phyloP scores from a whole-genome alignment of 1,140 invertebrate species.

The Ctenoplectra terminalis region DNA sequence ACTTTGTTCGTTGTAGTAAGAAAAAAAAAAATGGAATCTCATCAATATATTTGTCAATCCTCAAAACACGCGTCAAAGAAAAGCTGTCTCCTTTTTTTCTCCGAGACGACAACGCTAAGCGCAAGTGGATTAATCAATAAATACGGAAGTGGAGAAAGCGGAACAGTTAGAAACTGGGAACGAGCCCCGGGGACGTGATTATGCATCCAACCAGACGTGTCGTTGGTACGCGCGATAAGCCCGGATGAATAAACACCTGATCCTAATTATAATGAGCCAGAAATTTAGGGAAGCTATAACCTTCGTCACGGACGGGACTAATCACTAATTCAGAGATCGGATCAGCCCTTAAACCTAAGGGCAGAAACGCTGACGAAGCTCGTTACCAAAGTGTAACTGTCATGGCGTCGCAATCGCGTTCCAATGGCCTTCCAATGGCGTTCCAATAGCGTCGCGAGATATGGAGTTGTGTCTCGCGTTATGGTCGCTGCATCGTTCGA shows the following conservation, averaged over 20 bases:
- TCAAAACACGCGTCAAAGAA: no score
- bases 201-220: slow-evolving; percentile 22
- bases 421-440: no score
- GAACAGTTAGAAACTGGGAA: slow-evolving; percentile 30
- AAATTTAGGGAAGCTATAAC: neutral
- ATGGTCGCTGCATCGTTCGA: neutral
- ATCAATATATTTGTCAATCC: no score
- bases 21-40: no score
- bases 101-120: neutral
- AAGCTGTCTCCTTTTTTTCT: slow-evolving; percentile 6
- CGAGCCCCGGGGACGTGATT: slow-evolving; percentile 29
- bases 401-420: no score
- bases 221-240: slow-evolving; percentile 44
- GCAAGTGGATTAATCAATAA: slow-evolving; percentile 22
- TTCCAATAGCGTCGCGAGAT: slow-evolving; percentile 3
- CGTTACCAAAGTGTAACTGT: neutral
- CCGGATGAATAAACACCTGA: neutral
- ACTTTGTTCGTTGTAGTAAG: no score
- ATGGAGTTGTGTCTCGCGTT: neutral
- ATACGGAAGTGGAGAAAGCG: neutral
- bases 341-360: neutral
- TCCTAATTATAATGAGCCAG: slow-evolving; percentile 3
- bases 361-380: slow-evolving; percentile 8
- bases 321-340: neutral
- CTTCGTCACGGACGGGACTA: neutral